These are phyloP conservation scores for Phaethon lepturus DNA, from an alignment of 2,113 vertebrate species.

Conservation along the genomic window DNA sequence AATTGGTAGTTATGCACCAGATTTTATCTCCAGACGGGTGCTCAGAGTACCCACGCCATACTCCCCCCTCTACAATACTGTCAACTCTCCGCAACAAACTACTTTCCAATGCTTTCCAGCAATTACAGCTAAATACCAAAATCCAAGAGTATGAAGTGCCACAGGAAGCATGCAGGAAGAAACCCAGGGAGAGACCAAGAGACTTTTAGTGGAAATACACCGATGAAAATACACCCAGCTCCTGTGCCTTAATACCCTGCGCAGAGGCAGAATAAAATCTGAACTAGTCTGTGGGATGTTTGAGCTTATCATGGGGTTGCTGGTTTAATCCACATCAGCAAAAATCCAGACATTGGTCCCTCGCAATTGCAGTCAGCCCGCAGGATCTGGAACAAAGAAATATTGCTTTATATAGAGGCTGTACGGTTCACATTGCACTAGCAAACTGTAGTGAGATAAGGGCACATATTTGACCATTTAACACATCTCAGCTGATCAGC, in stretches of 20 bases:
- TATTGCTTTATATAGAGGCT: background rate
- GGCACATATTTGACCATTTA: background rate
- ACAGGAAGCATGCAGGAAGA: background rate
- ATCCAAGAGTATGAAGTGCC: fast-evolving
- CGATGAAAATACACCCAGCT: background rate
- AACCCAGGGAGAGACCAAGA: background rate
- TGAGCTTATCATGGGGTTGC: background rate
- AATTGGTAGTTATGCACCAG: background rate
- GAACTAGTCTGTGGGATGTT: background rate
- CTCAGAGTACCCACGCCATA: background rate
- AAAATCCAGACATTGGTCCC: background rate
- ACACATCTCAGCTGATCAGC: background rate
- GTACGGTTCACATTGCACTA: background rate
- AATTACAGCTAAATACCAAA: background rate
- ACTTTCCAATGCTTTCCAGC: background rate
- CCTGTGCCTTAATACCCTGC: background rate
- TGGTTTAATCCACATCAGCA: background rate
- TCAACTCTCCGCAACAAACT: background rate
- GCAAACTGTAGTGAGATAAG: background rate
- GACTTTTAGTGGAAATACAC: background rate
- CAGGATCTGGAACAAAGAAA: background rate
- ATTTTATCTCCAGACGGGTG: background rate
- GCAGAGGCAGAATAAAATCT: background rate
- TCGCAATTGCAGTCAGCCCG: background rate
- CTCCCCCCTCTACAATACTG: fast-evolving